A percentile compares a stretch with the other conserved stretches of the same genome.
These are phyloP conservation scores for Timema cristinae DNA, from an alignment of 2,888 invertebrate species.

Conservation along the genomic window DNA sequence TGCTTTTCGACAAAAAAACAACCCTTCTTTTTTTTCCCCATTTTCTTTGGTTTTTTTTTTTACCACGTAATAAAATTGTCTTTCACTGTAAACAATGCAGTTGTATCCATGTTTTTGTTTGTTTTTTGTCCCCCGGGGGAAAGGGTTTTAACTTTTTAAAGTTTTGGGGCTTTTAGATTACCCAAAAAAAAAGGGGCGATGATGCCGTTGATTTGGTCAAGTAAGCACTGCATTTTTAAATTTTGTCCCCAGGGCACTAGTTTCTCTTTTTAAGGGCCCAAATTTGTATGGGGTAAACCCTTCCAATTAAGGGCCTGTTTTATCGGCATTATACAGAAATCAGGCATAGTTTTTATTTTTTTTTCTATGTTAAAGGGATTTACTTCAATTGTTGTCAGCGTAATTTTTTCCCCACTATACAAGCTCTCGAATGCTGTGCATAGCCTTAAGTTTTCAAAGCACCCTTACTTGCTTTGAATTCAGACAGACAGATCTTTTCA, in stretches of 20 bases:
- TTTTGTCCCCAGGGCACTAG: neutral
- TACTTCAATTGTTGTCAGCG: neutral
- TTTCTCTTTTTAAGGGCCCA: neutral
- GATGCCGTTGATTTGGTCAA: neutral
- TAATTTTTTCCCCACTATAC: slow-evolving; percentile 2
- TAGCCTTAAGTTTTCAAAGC: neutral
- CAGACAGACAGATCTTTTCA: too few relatives aligned
- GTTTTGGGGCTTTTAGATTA: too few relatives aligned
- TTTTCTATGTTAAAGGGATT: slow-evolving; percentile 4
- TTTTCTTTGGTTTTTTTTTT: slow-evolving; percentile 4
- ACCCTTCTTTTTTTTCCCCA: too few relatives aligned
- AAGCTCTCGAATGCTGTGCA: neutral
- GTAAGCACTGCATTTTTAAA: neutral
- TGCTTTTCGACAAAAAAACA: slow-evolving; percentile 14
- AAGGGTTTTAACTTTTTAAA: neutral
- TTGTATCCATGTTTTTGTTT: neutral
- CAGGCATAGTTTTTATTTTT: neutral
- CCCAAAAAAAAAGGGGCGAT: neutral
- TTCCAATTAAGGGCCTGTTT: slow-evolving; percentile 16
- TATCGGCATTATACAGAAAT: slow-evolving; percentile 11
- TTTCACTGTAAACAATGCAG: neutral
- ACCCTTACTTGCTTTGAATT: too few relatives aligned
- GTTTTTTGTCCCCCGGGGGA: neutral
- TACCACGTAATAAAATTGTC: neutral
- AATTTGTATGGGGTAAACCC: neutral